Percentiles rank a stretch among this genome's conserved stretches.
Evolutionary conservation across 2,113 vertebrate genomes (phyloP).

Genomic region (Phaethon lepturus): DNA sequence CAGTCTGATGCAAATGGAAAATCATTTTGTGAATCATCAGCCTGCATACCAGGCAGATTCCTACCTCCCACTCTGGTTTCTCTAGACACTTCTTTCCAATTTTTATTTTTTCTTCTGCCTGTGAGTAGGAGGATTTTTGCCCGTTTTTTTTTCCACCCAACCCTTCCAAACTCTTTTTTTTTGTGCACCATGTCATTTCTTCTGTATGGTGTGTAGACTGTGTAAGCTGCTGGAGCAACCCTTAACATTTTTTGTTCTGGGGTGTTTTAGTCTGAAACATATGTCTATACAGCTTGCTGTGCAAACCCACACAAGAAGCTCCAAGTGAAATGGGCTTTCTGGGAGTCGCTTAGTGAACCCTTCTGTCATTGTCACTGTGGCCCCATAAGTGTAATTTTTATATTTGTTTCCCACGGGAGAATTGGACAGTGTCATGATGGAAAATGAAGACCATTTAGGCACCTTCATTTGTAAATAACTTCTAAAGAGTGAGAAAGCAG

Average conservation of each 20-base stretch:
- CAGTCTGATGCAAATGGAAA: background rate
- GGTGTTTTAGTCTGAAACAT: background rate
- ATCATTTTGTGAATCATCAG: conserved; percentile 7
- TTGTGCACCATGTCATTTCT: background rate
- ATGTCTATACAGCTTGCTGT: background rate
- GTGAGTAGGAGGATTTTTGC: background rate
- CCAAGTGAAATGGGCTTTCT: background rate
- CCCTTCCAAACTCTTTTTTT: background rate
- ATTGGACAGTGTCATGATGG: background rate
- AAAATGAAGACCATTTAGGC: background rate
- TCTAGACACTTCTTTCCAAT: background rate
- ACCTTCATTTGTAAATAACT: background rate
- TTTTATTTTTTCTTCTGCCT: background rate
- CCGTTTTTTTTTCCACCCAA: accelerated
- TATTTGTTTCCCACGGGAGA: background rate
- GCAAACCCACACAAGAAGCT: background rate
- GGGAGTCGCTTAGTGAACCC: background rate
- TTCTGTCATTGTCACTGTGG: background rate
- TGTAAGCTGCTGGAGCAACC: background rate
- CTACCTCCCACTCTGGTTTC: conserved; percentile 27
- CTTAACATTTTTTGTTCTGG: background rate
- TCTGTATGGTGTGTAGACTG: background rate
- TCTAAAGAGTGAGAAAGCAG: background rate
- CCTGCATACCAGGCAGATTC: background rate
- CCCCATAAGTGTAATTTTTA: background rate